phyloP scores from a whole-genome alignment of 2,797 vertebrate species.

The Geotrypetes seraphini region DNA sequence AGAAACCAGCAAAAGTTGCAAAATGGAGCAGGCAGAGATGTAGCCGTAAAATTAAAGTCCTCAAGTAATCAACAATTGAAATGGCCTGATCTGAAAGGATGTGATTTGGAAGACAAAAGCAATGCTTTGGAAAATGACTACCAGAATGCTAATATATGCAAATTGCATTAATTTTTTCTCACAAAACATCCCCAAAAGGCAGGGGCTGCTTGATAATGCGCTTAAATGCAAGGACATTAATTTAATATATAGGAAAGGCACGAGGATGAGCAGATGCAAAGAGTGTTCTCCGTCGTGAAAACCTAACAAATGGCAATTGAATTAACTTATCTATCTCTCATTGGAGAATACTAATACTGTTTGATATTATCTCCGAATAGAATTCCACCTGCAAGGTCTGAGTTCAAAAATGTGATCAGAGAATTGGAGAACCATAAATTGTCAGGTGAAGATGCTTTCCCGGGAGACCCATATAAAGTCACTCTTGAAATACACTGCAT shows the following conservation, averaged over 20 bases:
- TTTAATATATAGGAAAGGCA: conserved; percentile 23
- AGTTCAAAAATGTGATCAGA: conserved; percentile 6
- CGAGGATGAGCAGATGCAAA: conserved; percentile 15
- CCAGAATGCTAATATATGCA: conserved; percentile 13
- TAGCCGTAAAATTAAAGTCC: conserved; percentile 28
- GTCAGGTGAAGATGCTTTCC: neutral
- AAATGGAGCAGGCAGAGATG: neutral
- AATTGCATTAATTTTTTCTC: conserved; percentile 22
- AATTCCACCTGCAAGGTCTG: conserved; percentile 1
- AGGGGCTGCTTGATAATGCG: conserved; percentile 23
- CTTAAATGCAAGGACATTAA: conserved; percentile 25
- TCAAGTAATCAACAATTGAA: conserved; percentile 9
- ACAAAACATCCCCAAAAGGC: conserved; percentile 27
- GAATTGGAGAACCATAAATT: neutral
- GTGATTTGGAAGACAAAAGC: conserved; percentile 33
- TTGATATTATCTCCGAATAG: conserved; percentile 8
- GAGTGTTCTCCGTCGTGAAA: conserved; percentile 17
- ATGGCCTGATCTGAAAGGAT: conserved; percentile 23
- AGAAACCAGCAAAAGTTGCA: no score
- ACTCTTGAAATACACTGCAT: neutral
- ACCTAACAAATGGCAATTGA: conserved; percentile 28
- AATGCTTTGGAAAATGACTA: conserved; percentile 20
- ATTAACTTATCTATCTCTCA: conserved; percentile 11
- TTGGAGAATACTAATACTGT: conserved; percentile 11
- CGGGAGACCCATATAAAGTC: neutral